phyloP scores from a whole-genome alignment of 2,888 invertebrate species.

The Melanchra persicariae region DNA sequence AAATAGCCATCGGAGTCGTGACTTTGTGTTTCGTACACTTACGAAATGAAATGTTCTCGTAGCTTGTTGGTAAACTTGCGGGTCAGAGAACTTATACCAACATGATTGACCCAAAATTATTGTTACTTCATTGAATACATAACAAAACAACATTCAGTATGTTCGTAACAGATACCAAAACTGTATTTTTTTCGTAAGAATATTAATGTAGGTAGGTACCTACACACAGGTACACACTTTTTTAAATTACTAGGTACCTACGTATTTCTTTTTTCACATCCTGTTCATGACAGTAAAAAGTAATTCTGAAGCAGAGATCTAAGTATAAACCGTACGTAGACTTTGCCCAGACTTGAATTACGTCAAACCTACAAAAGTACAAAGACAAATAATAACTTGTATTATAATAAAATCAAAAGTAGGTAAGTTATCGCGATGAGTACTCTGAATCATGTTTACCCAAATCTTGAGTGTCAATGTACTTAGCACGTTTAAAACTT shows the following conservation, averaged over 20 bases:
- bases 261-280: not conserved
- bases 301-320: not conserved
- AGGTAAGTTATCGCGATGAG: not conserved
- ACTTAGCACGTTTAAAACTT: too few species aligned
- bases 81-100: constrained; percentile 2
- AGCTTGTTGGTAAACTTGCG: not conserved
- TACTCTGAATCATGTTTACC: not conserved
- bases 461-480: not conserved
- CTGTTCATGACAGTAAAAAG: not conserved
- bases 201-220: not conserved
- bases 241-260: not conserved
- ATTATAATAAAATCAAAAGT: not conserved
- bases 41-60: too few species aligned
- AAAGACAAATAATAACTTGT: too few species aligned
- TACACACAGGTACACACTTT: not conserved
- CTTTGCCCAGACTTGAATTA: constrained; percentile 9
- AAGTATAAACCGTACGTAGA: not conserved
- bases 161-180: not conserved
- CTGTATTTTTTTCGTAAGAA: not conserved
- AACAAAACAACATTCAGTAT: not conserved
- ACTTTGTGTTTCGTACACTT: constrained; percentile 2
- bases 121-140: not conserved
- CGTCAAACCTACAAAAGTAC: too few species aligned
- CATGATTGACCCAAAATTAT: constrained; percentile 6
- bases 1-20: not conserved